Base-by-base conservation (phyloP, 2,888 invertebrate species). In the Endotricha flammealis region DNA sequence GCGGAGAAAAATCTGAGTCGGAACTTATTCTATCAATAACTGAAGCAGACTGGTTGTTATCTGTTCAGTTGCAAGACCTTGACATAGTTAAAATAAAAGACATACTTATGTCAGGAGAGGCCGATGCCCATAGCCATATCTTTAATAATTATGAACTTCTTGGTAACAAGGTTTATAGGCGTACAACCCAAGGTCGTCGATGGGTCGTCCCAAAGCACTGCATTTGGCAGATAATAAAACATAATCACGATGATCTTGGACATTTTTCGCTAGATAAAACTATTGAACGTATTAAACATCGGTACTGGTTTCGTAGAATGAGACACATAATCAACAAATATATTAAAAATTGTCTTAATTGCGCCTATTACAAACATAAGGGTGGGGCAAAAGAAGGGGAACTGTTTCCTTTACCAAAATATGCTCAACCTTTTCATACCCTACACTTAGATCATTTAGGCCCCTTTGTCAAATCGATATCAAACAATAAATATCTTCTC, bases 251-350 rank as follows among this genome's bases (percentile, higher is more conserved):
- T 32, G 57, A 56, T 13, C 16, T 52, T 0, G 65, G 64, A 1
- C 66, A 68, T 45, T 53, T 54, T 31, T 37, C 54, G 0, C 36
- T 59, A 4, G 53, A 59, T 16, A 60, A 53, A 45, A 57, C 53
- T 42, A 3, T 48, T 11, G 53, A 50, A 31, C 30, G 47, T 27
- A 44, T 50, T 12, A 11, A 11, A 7, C 2, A 12, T 16, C 24
- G 24, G 8, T 51, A 47, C 22, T 56, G 56, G 53, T 53, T 52
- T 32, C 32, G 41, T 4, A 24, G 28, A 9, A 39, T 52, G 39
- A 31, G 41, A 14, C 27, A 43, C n/a, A 38, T 22, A 0, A 36
- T 52, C 9, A 45, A 28, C 28, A 60, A 59, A 27, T 62, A 67
- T 32, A 54, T 64, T 9, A 45, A 38, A 24, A 50, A 52, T 16